Evolutionary conservation across 2,113 vertebrate genomes (phyloP).

Genomic region (Melanerpes formicivorus): DNA sequence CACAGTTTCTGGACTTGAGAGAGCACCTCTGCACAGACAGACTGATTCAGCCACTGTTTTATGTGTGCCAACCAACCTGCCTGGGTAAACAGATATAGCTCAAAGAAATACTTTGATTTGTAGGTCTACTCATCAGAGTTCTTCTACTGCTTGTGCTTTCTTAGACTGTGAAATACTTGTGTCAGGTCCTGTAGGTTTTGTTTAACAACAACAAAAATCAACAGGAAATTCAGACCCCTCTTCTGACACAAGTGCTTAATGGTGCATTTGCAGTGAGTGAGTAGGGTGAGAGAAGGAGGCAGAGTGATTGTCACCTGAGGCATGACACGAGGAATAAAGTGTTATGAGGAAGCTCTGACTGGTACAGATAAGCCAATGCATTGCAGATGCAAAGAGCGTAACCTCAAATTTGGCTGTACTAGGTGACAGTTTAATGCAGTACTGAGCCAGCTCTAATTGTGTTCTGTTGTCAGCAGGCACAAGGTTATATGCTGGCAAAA

Average conservation of each 20-base stretch:
- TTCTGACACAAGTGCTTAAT: background rate
- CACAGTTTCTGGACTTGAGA: background rate
- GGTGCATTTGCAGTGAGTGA: background rate
- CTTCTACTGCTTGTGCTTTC: background rate
- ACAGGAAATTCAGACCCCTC: background rate
- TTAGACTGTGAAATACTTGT: background rate
- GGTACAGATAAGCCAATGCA: background rate
- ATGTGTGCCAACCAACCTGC: background rate
- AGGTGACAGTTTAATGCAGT: conserved; percentile 7
- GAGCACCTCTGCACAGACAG: background rate
- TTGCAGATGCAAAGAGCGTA: background rate
- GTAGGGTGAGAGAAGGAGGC: background rate
- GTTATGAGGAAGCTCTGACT: background rate
- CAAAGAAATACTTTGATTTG: background rate
- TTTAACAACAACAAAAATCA: background rate
- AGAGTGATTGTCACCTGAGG: background rate
- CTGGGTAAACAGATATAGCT: background rate
- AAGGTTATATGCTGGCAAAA: background rate
- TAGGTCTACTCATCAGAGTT: background rate
- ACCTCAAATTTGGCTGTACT: background rate
- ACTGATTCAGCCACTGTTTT: background rate
- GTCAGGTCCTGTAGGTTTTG: background rate
- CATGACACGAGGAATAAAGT: background rate
- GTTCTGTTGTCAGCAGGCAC: background rate
- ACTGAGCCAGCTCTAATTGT: background rate